Base-by-base conservation (phyloP, 2,888 invertebrate genomes). In the Hirudinaria manillensis region DNA sequence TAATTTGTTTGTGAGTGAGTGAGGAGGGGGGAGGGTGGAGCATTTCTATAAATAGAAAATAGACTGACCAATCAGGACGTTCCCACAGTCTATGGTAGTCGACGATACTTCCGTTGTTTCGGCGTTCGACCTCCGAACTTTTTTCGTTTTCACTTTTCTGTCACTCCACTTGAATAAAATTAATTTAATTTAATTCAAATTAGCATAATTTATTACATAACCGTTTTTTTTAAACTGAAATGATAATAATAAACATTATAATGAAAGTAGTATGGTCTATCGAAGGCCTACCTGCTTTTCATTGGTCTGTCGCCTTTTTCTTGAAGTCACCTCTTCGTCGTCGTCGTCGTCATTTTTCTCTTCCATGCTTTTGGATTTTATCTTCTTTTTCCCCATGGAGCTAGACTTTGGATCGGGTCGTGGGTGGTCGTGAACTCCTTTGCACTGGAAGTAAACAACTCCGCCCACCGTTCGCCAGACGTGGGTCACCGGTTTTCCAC, bases 401-500 rank as follows among this genome's bases (percentile, higher is more conserved):
- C 73, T 72, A 19, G 73, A 65, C 70, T 76, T 76, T 4, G 72
- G 74, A 13, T 76, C 56, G 0, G 76, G 76, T 29, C 24, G 21
- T 16, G 70, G 74, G 29, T 76, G 76, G n/a, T 74, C 74, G 45
- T 76, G 76, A 0, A 56, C 61, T 13, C 76, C 76, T 65, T 74
- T 76, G 27, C 72, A 66, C 34, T 76, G 76, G 70, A 76, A 76
- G 70, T 66, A 76, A n/a, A 76, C 73, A 3, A 67, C 32, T 16
- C 51, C 68, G 0, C 74, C 74, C 16, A 72, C 65, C 3, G 34
- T 70, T 4, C 70, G 51, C 76, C 76, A 76, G 38, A 76, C 61
- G 65, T 76, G 76, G 13, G 76, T 76, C 19, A 76, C 76, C n/a
- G 76, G 76, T 45, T 76, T 76, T 27, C 74, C 74, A 0, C 67